Percentiles rank a stretch among this genome's conserved stretches.
Evolutionary conservation across 2,797 vertebrate species (phyloP).

Genomic region (Margarornis squamiger): DNA sequence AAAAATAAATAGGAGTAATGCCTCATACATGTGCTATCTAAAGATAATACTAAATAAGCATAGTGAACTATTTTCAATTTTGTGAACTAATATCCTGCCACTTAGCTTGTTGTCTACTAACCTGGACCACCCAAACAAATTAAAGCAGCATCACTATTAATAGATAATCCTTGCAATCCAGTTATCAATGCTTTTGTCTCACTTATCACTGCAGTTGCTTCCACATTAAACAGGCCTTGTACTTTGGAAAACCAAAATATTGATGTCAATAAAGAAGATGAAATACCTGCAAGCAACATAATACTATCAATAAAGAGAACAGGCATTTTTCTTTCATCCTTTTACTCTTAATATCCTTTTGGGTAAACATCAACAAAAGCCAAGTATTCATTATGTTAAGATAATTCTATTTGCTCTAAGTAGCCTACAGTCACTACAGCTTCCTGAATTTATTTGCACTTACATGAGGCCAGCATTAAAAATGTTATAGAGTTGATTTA

Average conservation of each 20-base stretch:
- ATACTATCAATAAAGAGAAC: background rate
- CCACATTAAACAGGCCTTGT: background rate
- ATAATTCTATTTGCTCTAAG: background rate
- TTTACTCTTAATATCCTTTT: background rate
- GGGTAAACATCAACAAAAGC: background rate
- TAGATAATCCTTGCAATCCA: background rate
- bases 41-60: background rate
- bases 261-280: background rate
- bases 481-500: background rate
- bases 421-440: background rate
- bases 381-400: background rate
- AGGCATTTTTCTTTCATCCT: background rate
- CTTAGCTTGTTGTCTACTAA: background rate
- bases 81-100: background rate
- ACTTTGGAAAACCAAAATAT: background rate
- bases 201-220: background rate
- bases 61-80: background rate
- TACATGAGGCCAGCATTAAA: background rate
- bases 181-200: background rate
- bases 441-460: background rate
- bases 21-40: background rate
- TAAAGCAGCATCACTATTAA: background rate
- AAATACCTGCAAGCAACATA: background rate
- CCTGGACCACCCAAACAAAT: background rate
- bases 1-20: background rate